Base-by-base conservation (phyloP, 2,113 vertebrate genomes). In the Bucco capensis region DNA sequence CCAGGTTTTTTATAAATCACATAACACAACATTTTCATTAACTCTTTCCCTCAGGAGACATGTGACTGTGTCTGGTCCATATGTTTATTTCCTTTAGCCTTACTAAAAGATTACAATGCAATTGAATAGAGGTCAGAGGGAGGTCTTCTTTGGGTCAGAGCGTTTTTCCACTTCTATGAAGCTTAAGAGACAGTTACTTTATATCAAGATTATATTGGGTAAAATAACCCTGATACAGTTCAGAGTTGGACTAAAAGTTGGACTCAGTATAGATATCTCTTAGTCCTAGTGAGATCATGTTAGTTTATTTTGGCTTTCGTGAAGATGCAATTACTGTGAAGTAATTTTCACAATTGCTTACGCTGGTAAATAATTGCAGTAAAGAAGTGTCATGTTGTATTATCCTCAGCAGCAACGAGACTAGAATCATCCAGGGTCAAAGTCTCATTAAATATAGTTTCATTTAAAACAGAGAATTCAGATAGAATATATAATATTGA, bases 401-500 rank as follows among this genome's bases (percentile, higher is more conserved):
- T 95, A 47, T 93, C 42, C 38, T 95, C 35, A 21, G 67, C 96
- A 93, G 88, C 90, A 54, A 7, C 64, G 90, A 97, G 96, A 90
- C 92, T 47, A 40, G 17, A 58, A 84, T 77, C 70, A 83, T 57
- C 93, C 67, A 40, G 47, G 67, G 65, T 81, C 24, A 89, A 27
- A 87, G 95, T 96, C 95, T 96, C 95, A 51, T 94, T 92, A 88
- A 91, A 83, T 94, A 96, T 95, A 94, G 91, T 96, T 97, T 96
- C 96, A 92, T 89, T 96, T 74, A 96, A 96, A 95, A 96, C 92
- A 97, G 96, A 97, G 73, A 97, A 96, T 95, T 96, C 96, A 97
- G 71, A 97, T 96, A 97, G 97, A 97, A 95, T 98, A 97, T 98
- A 98, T 98, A 97, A 97, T 98, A 97, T 88, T 96, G 96, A 97